Evolutionary conservation across 2,797 vertebrate genomes (phyloP), one percentile per base, ranked within the genome.

Genomic region (Hypotaenidia philippensis): DNA sequence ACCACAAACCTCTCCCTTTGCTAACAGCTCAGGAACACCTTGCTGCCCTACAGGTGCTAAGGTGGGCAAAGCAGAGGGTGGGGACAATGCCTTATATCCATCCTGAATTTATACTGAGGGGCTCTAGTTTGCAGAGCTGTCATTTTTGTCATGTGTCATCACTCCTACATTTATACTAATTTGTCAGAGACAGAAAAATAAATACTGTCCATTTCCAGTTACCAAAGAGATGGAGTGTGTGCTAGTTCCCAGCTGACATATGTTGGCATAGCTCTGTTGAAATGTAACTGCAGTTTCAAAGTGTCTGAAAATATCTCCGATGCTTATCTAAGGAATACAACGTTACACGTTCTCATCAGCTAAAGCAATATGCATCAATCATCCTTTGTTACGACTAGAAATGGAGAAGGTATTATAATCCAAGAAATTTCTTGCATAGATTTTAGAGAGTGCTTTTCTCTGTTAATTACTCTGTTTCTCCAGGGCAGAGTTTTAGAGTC

Each of bases 401-500:
- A 71, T 90, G 77, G 82, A 90, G 86, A 82, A 59, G 21, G 53
- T 90, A 84, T 31, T 93, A 69, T 59, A 90, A 95, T 84, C 74
- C 66, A 87, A 88, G 86, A 82, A 76, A 66, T 88, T 82, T 95
- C 91, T 91, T 25, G 10, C 90, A 50, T 40, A 49, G 80, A 82
- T 90, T 94, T 91, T 66, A 69, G 56, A 82, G 83, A 93, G 83
- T 90, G 66, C 87, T 94, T 95, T 88, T 93, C 70, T 93, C 13
- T 87, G 95, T 91, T 97, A 95, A 94, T 94, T 87, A 94, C 38
- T 60, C 13, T 1, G 1, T 74, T 91, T 93, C 95, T 94, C 74
- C 26, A 41, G 89, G 94, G 77, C 78, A 61, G 61, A 32, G 70
- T 91, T 93, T 93, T 81, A 82, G 29, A 93, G 29, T 55, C 31